phyloP scores from a whole-genome alignment of 1,140 invertebrate genomes.

The Aphis craccivora region DNA sequence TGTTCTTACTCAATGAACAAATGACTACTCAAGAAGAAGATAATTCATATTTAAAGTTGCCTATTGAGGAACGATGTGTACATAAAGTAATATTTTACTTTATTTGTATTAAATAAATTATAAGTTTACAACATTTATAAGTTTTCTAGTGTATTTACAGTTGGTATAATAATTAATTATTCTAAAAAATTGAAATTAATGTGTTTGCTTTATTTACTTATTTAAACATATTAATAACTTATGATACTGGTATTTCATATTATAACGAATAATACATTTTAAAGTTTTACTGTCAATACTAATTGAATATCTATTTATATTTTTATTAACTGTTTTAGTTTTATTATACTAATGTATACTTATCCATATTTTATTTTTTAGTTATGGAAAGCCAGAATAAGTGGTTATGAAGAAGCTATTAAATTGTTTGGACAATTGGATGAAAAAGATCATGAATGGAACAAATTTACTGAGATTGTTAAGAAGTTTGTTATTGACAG shows the following conservation, averaged over 20 bases:
- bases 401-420: slow-evolving; percentile 91
- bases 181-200: background rate
- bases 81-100: slow-evolving; percentile 74
- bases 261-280: background rate
- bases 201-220: background rate
- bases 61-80: slow-evolving; percentile 87
- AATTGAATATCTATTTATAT: too few relatives aligned
- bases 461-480: slow-evolving; percentile 85
- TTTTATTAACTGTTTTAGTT: too few relatives aligned
- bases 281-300: too few relatives aligned
- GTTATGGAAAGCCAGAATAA: slow-evolving; percentile 92
- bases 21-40: slow-evolving; percentile 73
- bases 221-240: background rate
- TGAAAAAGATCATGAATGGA: slow-evolving; percentile 93
- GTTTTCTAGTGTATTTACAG: background rate
- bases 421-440: slow-evolving; percentile 88
- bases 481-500: slow-evolving; percentile 96
- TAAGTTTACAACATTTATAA: too few relatives aligned
- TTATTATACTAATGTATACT: background rate
- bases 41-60: slow-evolving; percentile 86
- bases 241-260: background rate
- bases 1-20: background rate
- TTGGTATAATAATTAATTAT: background rate
- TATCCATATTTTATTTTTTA: slow-evolving; percentile 62
- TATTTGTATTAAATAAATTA: background rate